These are phyloP conservation scores for Epizoanthus stellaris DNA, from an alignment of 92 coral and sea anemone species.

Conservation along the genomic window DNA sequence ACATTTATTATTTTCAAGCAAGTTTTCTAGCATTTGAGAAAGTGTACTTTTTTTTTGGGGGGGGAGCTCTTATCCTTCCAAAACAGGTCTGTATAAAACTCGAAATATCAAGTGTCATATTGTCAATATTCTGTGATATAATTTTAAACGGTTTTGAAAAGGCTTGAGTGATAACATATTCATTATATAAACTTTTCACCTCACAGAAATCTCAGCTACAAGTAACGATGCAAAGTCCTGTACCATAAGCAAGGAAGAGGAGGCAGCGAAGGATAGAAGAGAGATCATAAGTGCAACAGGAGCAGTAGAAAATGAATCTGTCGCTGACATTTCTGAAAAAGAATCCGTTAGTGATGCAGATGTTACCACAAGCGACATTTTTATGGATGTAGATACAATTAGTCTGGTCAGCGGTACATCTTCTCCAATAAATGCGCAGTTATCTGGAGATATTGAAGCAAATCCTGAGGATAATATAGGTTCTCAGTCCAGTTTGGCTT, in stretches of 20 bases:
- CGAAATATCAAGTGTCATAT: too few relatives aligned
- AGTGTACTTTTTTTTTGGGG: too few relatives aligned
- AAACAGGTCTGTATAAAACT: too few relatives aligned
- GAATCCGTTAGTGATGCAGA: not conserved
- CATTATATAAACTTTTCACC: not conserved
- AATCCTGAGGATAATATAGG: not conserved
- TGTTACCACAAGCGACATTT: not conserved
- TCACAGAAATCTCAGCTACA: constrained; percentile 9
- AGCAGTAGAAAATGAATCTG: not conserved
- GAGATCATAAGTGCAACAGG: not conserved
- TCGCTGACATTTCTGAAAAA: not conserved
- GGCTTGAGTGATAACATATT: too few relatives aligned
- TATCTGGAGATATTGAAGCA: not conserved
- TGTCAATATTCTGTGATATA: too few relatives aligned
- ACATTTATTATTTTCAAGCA: too few relatives aligned
- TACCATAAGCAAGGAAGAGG: not conserved
- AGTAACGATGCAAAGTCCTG: not conserved
- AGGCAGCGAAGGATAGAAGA: not conserved
- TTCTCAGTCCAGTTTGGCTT: constrained; percentile 1
- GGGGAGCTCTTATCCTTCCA: too few relatives aligned
- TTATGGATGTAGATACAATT: constrained; percentile 9
- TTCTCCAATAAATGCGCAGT: not conserved
- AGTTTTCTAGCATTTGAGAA: too few relatives aligned
- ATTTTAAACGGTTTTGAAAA: too few relatives aligned
- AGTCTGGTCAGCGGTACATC: constrained; percentile 2